phyloP scores from a whole-genome alignment of 2,797 vertebrate genomes.

The Lacerta agilis region DNA sequence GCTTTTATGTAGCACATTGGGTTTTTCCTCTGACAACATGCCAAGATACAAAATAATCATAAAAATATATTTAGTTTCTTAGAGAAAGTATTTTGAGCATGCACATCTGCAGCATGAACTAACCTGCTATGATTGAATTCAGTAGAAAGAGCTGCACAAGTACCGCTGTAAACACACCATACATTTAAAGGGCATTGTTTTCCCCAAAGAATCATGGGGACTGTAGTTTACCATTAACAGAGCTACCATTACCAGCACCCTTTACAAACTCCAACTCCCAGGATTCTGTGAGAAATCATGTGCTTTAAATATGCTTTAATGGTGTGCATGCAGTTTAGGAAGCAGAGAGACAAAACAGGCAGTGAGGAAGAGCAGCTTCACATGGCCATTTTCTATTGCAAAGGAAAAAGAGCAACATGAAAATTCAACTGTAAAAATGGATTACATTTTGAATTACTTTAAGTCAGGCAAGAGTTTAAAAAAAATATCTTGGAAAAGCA shows the following conservation, averaged over 20 bases:
- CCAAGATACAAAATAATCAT: neutral
- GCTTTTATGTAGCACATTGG: conserved; percentile 8
- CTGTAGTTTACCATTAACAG: no score
- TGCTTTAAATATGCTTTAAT: no score
- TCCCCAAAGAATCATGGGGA: no score
- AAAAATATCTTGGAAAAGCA: conserved; percentile 8
- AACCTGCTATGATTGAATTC: neutral
- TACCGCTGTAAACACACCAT: neutral
- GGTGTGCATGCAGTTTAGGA: neutral
- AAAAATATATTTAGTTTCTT: neutral
- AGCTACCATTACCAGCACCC: no score
- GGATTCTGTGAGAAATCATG: no score
- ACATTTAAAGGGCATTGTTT: no score
- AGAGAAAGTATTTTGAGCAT: neutral
- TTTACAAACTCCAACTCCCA: no score
- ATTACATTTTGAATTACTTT: conserved; percentile 29
- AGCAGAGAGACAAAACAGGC: conserved; percentile 23
- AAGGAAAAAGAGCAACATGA: neutral
- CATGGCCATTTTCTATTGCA: neutral
- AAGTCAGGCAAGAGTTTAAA: neutral
- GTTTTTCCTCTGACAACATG: neutral
- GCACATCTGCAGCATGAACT: neutral
- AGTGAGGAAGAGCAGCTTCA: neutral
- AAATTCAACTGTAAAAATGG: conserved; percentile 12
- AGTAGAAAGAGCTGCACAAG: neutral